These are phyloP conservation scores for Myoxocephalus aenaeus DNA, from an alignment of 2,797 vertebrate genomes.

Conservation along the genomic window DNA sequence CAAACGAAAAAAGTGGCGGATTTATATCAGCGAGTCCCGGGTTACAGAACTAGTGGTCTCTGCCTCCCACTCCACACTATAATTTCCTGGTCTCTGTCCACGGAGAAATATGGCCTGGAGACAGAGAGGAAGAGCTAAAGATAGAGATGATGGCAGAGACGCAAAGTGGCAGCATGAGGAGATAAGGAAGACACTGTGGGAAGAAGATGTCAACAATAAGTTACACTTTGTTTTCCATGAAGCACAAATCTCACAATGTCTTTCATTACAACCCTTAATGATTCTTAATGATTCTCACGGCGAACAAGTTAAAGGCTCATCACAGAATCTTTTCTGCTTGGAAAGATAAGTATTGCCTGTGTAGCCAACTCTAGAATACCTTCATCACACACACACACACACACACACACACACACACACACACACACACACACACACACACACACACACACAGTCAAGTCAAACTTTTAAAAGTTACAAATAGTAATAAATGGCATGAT, in stretches of 20 bases:
- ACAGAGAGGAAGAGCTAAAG: conserved; percentile 51
- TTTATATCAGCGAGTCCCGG: conserved; percentile 69
- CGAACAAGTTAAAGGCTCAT: conserved; percentile 32
- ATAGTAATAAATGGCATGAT: not conserved
- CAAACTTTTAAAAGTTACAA: not conserved
- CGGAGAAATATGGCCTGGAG: conserved; percentile 68
- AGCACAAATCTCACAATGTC: conserved; percentile 33
- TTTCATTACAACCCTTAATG: conserved; percentile 42
- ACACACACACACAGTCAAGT: not conserved
- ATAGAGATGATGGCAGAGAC: conserved; percentile 53
- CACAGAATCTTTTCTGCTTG: conserved; percentile 35
- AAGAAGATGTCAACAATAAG: conserved; percentile 28
- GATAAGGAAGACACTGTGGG: conserved; percentile 13
- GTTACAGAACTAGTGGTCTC: conserved; percentile 52
- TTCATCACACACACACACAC: not conserved
- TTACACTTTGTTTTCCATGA: conserved; percentile 24
- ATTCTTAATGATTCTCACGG: conserved; percentile 34
- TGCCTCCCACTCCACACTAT: conserved; percentile 59
- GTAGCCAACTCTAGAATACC: not conserved
- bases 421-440: not conserved
- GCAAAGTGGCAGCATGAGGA: conserved; percentile 20
- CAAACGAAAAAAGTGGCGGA: conserved; percentile 35
- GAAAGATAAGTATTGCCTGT: conserved; percentile 9
- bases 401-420: not conserved
- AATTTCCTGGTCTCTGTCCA: conserved; percentile 73